Percentiles rank a stretch among this genome's conserved stretches.
Evolutionary conservation across 2,797 vertebrate genomes (phyloP).

Genomic region (Enteromius anoplus): DNA sequence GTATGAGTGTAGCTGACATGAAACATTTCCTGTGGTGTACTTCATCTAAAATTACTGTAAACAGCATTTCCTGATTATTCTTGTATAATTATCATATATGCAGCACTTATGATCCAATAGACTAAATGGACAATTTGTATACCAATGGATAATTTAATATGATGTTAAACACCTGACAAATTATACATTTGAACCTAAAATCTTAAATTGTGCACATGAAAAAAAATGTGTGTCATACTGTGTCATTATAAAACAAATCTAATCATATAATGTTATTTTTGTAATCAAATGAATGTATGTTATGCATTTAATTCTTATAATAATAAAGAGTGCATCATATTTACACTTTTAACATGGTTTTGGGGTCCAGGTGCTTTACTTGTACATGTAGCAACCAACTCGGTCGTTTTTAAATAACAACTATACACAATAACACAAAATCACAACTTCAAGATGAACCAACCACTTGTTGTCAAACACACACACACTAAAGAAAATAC

Average conservation of each 20-base stretch:
- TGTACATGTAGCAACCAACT: background rate
- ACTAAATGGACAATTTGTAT: background rate
- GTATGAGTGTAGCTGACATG: background rate
- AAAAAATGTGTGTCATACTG: background rate
- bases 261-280: background rate
- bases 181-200: background rate
- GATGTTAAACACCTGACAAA: background rate
- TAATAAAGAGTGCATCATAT: background rate
- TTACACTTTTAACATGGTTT: slow-evolving; percentile 3
- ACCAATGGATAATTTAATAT: background rate
- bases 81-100: background rate
- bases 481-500: slow-evolving; percentile 45
- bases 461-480: slow-evolving; percentile 73
- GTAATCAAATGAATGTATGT: background rate
- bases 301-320: background rate
- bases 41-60: background rate
- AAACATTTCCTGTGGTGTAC: slow-evolving; percentile 10
- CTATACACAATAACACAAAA: slow-evolving; percentile 69
- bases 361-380: slow-evolving; percentile 9
- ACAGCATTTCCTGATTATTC: background rate
- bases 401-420: slow-evolving; percentile 20
- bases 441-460: slow-evolving; percentile 72
- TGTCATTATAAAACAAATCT: background rate
- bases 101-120: background rate
- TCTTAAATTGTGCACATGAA: background rate